Evolutionary conservation across 2,113 vertebrate genomes (phyloP).

Genomic region (Ardeotis arabs): DNA sequence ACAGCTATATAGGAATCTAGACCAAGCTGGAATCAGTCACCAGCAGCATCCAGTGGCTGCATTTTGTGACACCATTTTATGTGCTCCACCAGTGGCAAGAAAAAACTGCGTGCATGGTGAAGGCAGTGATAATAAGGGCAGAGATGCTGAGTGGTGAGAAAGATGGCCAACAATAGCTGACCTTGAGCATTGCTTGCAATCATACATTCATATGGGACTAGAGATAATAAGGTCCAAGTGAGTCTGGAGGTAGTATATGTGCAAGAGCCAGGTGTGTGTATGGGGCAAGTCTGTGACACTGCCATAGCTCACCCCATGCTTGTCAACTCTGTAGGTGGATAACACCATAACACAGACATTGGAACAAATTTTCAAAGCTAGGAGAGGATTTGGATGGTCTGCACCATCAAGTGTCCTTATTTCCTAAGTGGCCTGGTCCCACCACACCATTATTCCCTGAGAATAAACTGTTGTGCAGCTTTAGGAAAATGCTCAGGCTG

Average conservation of each 20-base stretch:
- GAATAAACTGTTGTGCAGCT: not conserved
- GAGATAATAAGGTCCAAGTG: not conserved
- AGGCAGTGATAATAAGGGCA: not conserved
- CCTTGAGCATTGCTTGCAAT: not conserved
- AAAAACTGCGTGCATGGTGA: fast-evolving
- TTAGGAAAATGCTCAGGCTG: not conserved
- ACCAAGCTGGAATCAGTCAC: not conserved
- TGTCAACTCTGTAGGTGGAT: not conserved
- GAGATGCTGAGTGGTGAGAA: not conserved
- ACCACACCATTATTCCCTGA: not conserved
- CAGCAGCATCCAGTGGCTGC: not conserved
- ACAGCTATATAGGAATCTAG: not conserved
- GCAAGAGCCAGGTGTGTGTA: not conserved
- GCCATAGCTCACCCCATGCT: not conserved
- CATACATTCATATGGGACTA: not conserved
- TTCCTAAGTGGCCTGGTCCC: not conserved
- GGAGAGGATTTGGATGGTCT: not conserved
- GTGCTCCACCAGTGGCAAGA: not conserved
- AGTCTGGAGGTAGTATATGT: not conserved
- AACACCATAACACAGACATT: not conserved
- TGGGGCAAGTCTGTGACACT: not conserved
- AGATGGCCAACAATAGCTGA: not conserved
- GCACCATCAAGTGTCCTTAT: not conserved
- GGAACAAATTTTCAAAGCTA: not conserved
- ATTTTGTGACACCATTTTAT: not conserved